Evolutionary conservation across 2,888 invertebrate species (phyloP), one percentile per base, ranked within the genome.

Genomic region (Blomia tropicalis): DNA sequence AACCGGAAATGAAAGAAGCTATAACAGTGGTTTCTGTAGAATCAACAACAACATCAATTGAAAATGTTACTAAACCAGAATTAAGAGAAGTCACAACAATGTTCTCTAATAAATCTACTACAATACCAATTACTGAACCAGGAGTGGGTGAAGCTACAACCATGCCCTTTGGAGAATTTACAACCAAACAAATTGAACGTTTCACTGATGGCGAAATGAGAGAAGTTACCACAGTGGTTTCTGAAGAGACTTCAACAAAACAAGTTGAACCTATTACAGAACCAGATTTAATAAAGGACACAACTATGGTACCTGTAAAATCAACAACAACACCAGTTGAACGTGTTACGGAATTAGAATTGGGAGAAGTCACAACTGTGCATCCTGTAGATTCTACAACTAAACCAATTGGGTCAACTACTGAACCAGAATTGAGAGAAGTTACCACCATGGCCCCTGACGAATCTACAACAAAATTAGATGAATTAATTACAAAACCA

Each of bases 201-300:
- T 19, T 32, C 31, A 31, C 53, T 23, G 43, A 51, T 25, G 36
- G 25, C 17, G 41, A 70, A 19, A 72, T 71, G 56, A 69, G 70
- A 64, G 64, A 69, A 60, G 59, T 64, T 22, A 66, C 65, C 36
- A 67, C 60, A 31, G 2, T n/a, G n/a, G 41, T 5, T 41, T 14
- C 17, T 5, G 2, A 4, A 4, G 41, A 41, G 7, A 41, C 41
- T n/a, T n/a, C 41, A 41, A 41, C 41, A 4, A 2, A 14, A 41
- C 2, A 14, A 41, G 2, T 7, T 32, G 7, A 32, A 32, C 32
- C 14, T 32, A 32, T n/a, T n/a, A n/a, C 29, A 43, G 19, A 41
- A 31, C 22, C 4, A 36, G 23, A 17, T 14, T 19, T 19, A 30
- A 27, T 47, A 56, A 22, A 36, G n/a, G 11, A n/a, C 30, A 22